Evolutionary conservation across 2,888 invertebrate genomes (phyloP).

Genomic region (Orgyia antiqua): DNA sequence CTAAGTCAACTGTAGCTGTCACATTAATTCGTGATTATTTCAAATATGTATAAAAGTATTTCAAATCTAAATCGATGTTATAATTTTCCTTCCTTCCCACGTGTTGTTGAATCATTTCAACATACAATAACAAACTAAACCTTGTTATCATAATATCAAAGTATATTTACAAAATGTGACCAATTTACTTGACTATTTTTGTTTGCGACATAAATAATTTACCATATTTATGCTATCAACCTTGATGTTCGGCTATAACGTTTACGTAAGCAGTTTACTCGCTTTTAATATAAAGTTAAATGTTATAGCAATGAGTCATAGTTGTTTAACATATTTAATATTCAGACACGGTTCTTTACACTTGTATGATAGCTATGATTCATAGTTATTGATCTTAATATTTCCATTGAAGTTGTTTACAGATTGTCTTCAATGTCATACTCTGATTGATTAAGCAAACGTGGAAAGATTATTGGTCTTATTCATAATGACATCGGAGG

Average conservation of each 20-base stretch:
- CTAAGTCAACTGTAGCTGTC: too few relatives aligned
- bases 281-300: constrained; percentile 30
- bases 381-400: constrained; percentile 17
- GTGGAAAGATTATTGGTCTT: too few relatives aligned
- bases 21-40: too few relatives aligned
- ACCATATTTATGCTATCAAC: constrained; percentile 41
- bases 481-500: too few relatives aligned
- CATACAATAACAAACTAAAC: constrained; percentile 30
- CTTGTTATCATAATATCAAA: constrained; percentile 30
- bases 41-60: too few relatives aligned
- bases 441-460: too few relatives aligned
- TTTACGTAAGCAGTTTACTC: constrained; percentile 34
- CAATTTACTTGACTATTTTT: constrained; percentile 37
- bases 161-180: constrained; percentile 23
- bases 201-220: constrained; percentile 41
- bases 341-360: constrained; percentile 21
- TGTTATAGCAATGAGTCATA: constrained; percentile 31
- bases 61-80: constrained; percentile 47
- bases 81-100: constrained; percentile 48
- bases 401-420: background rate
- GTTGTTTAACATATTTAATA: constrained; percentile 21
- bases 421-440: too few relatives aligned
- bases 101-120: constrained; percentile 45
- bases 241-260: constrained; percentile 39
- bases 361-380: constrained; percentile 23